Base-by-base conservation (phyloP, 2,888 invertebrate genomes). In the Aphidoletes aphidimyza region DNA sequence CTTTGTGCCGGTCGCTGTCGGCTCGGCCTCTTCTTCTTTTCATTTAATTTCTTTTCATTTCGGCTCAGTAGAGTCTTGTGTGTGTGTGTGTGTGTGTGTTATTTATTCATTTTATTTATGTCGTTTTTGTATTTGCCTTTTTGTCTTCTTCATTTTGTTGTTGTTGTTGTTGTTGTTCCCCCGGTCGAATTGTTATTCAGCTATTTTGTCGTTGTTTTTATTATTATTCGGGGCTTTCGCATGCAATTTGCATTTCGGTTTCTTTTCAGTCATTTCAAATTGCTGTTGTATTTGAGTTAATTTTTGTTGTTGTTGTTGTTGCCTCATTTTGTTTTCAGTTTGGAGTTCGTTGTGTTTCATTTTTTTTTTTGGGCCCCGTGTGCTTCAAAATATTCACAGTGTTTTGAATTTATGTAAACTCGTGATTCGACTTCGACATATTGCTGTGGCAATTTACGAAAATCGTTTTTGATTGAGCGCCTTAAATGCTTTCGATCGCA, bases 101-200 rank as follows among this genome's bases (percentile, higher is more conserved):
- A 69, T 69, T 69, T 69, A 69, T 69, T 69, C 69, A 69, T 30
- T 69, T 69, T 30, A 30, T 54, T 54, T 69, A 69, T 69, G 69
- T 30, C 34, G 34, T 69, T 69, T n/a, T 69, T 69, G 69, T 69
- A 69, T 69, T 30, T 30, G 69, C 69, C 30, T 30, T 69, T n/a
- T 69, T 14, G 69, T 69, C 69, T 6, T 47, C n/a, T 39, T 39
- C 39, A 8, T 54, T 54, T 22, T 54, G 9, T 47, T 14, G 9
- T 47, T 47, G 9, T 17, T 47, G 9, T 47, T 2, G 2, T 47
- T 54, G n/a, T n/a, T n/a, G n/a, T n/a, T n/a, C n/a, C n/a, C n/a
- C n/a, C n/a, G n/a, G n/a, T 54, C 54, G 30, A 69, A 69, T 69
- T 69, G 34, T 69, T 69, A 69, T 69, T 69, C 69, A 69, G 69